Conservation (phyloP, 1,140 invertebrate genomes). For the Atopsyche davidsoni region DNA sequence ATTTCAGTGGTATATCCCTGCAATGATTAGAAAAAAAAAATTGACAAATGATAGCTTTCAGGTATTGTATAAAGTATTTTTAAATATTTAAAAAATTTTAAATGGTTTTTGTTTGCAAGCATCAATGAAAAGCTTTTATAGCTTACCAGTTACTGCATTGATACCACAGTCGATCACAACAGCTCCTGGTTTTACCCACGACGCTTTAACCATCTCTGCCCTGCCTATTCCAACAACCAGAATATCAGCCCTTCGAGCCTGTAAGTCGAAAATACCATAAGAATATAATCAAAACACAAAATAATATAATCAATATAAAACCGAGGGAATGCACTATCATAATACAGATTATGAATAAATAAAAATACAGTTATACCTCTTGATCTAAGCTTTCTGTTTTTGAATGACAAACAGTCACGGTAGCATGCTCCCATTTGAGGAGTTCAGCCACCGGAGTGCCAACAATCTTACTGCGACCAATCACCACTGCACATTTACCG, state of each 20-base stretch:
- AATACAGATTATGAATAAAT: neutral
- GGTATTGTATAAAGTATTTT: no score
- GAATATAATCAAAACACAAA: neutral
- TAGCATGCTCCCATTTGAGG: slow-evolving; percentile 94
- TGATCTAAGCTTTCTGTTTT: slow-evolving; percentile 78
- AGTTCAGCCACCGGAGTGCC: slow-evolving; percentile 92
- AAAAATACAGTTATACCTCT: slow-evolving; percentile 53
- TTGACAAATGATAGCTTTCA: no score
- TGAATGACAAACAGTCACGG: slow-evolving; percentile 95
- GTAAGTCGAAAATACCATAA: slow-evolving; percentile 13
- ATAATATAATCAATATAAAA: neutral
- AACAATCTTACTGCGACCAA: slow-evolving; percentile 96
- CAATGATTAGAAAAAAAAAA: no score
- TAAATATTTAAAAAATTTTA: neutral
- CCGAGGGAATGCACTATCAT: neutral
- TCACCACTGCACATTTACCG: slow-evolving; percentile 85
- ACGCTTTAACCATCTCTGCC: slow-evolving; percentile 85
- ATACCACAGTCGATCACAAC: slow-evolving; percentile 99
- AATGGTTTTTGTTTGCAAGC: slow-evolving; percentile 14
- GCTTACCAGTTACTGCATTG: slow-evolving; percentile 81
- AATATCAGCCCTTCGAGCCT: slow-evolving; percentile 81
- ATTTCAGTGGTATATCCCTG: no score
- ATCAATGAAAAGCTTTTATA: slow-evolving; percentile 18
- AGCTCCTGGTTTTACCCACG: slow-evolving; percentile 97
- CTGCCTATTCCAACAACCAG: slow-evolving; percentile 93